phyloP scores from a whole-genome alignment of 1,140 invertebrate species.

The Aphidius gifuensis region DNA sequence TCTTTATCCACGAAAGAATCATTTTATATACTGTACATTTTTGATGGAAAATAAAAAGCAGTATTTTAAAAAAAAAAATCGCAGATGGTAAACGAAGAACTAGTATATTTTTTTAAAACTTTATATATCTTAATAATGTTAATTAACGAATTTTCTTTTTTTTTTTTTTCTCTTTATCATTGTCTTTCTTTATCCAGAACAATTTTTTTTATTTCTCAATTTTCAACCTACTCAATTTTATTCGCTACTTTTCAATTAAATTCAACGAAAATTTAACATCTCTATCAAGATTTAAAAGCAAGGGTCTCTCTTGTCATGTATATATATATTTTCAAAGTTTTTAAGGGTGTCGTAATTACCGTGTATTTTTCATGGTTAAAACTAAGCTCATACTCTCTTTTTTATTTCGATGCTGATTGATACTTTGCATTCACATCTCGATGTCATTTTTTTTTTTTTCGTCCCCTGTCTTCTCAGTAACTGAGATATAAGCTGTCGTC shows the following conservation, averaged over 20 bases:
- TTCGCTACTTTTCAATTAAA: conserved; percentile 23
- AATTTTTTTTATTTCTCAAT: conserved; percentile 14
- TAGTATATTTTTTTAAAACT: too few species aligned
- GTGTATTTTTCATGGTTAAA: conserved; percentile 49
- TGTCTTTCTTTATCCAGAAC: not conserved
- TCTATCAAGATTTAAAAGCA: conserved; percentile 23
- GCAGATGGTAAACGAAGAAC: too few species aligned
- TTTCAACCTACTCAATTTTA: conserved; percentile 3
- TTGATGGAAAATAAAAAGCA: too few species aligned
- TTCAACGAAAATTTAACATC: conserved; percentile 26
- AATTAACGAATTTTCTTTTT: conserved; percentile 5
- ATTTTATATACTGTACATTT: too few species aligned
- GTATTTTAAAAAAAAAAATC: not conserved
- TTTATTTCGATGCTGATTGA: conserved; percentile 44
- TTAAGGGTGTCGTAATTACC: conserved; percentile 45
- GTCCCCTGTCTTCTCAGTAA: conserved; percentile 6
- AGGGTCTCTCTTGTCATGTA: conserved; percentile 19
- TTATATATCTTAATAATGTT: conserved; percentile 14
- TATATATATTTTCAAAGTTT: conserved; percentile 34
- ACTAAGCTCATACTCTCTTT: conserved; percentile 11
- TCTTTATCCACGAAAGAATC: too few species aligned
- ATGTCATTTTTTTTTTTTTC: conserved; percentile 13
- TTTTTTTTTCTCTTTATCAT: conserved; percentile 7
- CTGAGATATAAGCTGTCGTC: conserved; percentile 18
- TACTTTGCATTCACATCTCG: conserved; percentile 48